Base-by-base conservation (phyloP, 2,113 vertebrate genomes). In the Chionis minor region DNA sequence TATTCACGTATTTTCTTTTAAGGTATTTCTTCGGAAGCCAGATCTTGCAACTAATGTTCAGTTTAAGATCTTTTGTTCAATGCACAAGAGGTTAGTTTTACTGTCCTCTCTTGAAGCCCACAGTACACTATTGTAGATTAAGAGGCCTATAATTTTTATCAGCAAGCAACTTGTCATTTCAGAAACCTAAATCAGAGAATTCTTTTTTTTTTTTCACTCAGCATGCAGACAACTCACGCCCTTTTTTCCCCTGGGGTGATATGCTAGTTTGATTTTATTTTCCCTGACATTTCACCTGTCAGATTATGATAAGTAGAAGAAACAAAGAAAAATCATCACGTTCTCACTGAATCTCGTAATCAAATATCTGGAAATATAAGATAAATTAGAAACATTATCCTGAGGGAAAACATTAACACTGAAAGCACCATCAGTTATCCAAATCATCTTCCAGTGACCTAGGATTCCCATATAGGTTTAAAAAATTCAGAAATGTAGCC, bases 211-310 rank as follows among this genome's bases (percentile, higher is more conserved):
- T 70, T 84, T 62, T 6, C 33, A 52, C 45, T 90, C 61, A 79
- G 86, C 49, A 77, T 65, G 47, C 40, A 96, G 88, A 92, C 38
- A 85, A 55, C 84, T 77, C 80, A 96, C 87, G 81, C 85, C 33
- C 14, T 52, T 94, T 92, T 81, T 83, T 6, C 40, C 93, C 87
- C 86, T 92, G 62, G 77, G 96, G 91, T 61, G n/a, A 88, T 96
- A 86, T 49, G 49, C 49, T 89, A 82, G 87, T 87, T 94, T 97
- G 93, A 96, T 96, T 94, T 97, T 96, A 97, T 97, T 97, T 96
- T 96, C 89, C 74, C 70, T 97, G 96, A 95, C 91, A 93, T 97
- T 96, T 97, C 94, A 97, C 91, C 93, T 97, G 95, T 96, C 95
- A 97, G 95, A 96, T 96, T 97, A 96, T 88, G 92, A 66, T 94